Evolutionary conservation across 2,113 vertebrate genomes (phyloP).

Genomic region (Lamprologus speciosus): DNA sequence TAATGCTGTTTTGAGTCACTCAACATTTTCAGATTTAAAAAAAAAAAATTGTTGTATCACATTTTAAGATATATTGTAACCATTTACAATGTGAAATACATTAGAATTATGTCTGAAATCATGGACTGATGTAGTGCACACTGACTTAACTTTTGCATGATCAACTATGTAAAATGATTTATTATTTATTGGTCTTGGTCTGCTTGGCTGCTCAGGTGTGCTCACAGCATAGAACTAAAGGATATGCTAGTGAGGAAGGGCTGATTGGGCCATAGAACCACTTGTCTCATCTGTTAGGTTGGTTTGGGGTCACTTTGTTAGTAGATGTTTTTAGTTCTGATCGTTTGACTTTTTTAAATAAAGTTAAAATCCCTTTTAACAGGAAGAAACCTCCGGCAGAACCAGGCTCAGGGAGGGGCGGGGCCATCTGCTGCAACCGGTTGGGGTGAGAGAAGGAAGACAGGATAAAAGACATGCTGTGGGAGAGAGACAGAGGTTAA

Average conservation of each 20-base stretch:
- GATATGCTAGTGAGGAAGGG: background rate
- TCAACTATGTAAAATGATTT: background rate
- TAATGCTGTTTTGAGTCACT: background rate
- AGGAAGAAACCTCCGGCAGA: too few relatives aligned
- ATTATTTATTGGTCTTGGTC: background rate
- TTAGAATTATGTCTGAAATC: background rate
- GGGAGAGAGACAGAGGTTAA: accelerated
- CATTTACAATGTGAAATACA: background rate
- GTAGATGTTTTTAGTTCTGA: background rate
- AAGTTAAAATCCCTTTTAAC: too few relatives aligned
- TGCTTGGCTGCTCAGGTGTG: background rate
- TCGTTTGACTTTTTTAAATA: background rate
- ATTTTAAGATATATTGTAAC: background rate
- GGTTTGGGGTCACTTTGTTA: background rate
- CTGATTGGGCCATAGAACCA: background rate
- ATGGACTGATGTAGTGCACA: background rate
- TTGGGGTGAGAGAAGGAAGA: too few relatives aligned
- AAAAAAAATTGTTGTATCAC: background rate
- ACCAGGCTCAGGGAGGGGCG: too few relatives aligned
- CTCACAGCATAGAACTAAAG: background rate
- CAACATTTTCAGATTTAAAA: background rate
- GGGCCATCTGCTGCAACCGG: accelerated
- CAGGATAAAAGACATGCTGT: too few relatives aligned
- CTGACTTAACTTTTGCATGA: background rate
- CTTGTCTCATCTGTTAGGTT: background rate